phyloP scores from a whole-genome alignment of 2,797 vertebrate species.

The Leptodactylus fallax region DNA sequence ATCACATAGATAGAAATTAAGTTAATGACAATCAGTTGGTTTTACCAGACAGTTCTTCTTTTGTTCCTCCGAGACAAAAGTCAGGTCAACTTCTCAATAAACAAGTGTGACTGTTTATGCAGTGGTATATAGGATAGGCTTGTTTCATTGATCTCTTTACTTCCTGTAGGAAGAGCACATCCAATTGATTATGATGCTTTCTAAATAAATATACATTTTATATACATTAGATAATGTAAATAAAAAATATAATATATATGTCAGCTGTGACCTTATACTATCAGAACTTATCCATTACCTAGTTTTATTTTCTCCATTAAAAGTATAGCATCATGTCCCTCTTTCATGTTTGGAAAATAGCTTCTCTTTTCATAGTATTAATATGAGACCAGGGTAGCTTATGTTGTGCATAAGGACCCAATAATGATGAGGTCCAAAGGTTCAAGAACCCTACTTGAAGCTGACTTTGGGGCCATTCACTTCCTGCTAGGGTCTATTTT shows the following conservation, averaged over 20 bases:
- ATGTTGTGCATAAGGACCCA: background rate
- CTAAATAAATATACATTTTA: background rate
- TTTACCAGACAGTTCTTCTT: conserved; percentile 13
- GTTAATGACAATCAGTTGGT: conserved; percentile 21
- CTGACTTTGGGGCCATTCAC: no score
- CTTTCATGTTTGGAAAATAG: no score
- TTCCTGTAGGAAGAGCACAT: background rate
- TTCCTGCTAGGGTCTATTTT: no score
- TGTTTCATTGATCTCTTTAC: background rate
- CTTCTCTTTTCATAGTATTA: no score
- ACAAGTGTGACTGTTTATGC: conserved; percentile 9
- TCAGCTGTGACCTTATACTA: background rate
- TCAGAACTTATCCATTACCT: background rate
- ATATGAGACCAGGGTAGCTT: background rate
- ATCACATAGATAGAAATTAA: conserved; percentile 18
- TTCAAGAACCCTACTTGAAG: no score
- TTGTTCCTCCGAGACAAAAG: conserved; percentile 18
- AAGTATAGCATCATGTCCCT: no score
- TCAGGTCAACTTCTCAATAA: conserved; percentile 18
- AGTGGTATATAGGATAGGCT: background rate
- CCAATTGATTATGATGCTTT: background rate
- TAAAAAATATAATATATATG: no score
- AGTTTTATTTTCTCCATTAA: background rate
- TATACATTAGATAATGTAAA: no score
- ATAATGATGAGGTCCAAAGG: no score